Conservation (phyloP, 2,797 vertebrate genomes). For the Acipenser transmontanus region DNA sequence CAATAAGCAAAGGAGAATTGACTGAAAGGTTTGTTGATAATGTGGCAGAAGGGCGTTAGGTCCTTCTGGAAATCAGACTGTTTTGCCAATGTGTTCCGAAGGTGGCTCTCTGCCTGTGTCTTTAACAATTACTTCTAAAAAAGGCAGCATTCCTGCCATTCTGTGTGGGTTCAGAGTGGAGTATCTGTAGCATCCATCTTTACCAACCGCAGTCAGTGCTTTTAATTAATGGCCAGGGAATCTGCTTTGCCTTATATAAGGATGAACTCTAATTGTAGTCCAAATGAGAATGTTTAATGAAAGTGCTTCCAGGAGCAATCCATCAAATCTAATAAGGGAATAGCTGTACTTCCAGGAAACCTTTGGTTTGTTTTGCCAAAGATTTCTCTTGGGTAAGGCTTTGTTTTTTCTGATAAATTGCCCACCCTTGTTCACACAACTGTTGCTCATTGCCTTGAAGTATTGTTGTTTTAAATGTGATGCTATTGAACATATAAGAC, state of each 20-base stretch:
- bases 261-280: conserved; percentile 64
- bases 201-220: conserved; percentile 43
- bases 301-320: conserved; percentile 54
- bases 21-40: not conserved
- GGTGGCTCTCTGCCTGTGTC: not conserved
- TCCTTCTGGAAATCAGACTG: not conserved
- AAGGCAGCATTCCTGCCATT: conserved; percentile 39
- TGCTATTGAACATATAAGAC: too few relatives aligned
- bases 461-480: conserved; percentile 6
- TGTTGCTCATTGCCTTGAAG: conserved; percentile 3
- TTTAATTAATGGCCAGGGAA: conserved; percentile 65
- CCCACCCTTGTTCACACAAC: conserved; percentile 5
- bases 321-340: conserved; percentile 61
- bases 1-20: too few relatives aligned
- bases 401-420: conserved; percentile 10
- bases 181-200: conserved; percentile 58
- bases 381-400: conserved; percentile 12
- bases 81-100: not conserved
- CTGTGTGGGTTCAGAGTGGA: conserved; percentile 48
- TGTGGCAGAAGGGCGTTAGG: not conserved
- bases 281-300: conserved; percentile 63
- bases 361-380: conserved; percentile 16
- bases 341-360: not conserved
- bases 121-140: conserved; percentile 41
- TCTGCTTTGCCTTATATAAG: conserved; percentile 62